Evolutionary conservation across 2,797 vertebrate species (phyloP).

Genomic region (Aphelocoma californica): DNA sequence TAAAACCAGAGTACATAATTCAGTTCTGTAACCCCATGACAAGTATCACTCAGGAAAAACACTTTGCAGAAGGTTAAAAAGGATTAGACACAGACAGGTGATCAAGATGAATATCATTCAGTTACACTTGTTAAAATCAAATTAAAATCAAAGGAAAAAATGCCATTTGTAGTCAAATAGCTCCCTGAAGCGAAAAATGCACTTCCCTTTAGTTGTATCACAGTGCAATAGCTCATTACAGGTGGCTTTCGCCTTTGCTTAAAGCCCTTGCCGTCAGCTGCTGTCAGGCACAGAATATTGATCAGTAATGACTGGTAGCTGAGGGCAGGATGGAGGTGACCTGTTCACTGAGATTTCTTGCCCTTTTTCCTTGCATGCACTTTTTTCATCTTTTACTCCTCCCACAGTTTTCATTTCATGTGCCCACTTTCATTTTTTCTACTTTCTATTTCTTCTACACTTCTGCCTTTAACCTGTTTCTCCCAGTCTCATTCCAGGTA

Average conservation of each 20-base stretch:
- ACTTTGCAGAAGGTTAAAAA: background rate
- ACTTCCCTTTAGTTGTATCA: background rate
- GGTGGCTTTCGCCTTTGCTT: background rate
- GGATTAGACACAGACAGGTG: background rate
- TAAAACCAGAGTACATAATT: slow-evolving; percentile 4
- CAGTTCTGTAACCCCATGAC: background rate
- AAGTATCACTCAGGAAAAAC: background rate
- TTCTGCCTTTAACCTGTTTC: background rate
- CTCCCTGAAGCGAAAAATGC: background rate
- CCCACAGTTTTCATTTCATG: background rate
- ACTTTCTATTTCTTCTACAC: background rate
- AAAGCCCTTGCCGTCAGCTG: background rate
- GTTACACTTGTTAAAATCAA: background rate
- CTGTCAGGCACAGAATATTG: background rate
- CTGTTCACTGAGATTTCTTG: background rate
- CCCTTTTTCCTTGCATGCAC: background rate
- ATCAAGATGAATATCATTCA: background rate
- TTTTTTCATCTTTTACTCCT: background rate
- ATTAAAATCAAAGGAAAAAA: background rate
- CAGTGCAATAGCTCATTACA: background rate
- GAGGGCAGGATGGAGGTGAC: background rate
- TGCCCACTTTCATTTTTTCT: background rate
- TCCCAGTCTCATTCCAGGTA: background rate
- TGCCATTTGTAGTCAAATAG: background rate
- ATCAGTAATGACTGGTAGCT: background rate